Conservation (phyloP, 1,140 invertebrate genomes). For the Metaphire vulgaris region DNA sequence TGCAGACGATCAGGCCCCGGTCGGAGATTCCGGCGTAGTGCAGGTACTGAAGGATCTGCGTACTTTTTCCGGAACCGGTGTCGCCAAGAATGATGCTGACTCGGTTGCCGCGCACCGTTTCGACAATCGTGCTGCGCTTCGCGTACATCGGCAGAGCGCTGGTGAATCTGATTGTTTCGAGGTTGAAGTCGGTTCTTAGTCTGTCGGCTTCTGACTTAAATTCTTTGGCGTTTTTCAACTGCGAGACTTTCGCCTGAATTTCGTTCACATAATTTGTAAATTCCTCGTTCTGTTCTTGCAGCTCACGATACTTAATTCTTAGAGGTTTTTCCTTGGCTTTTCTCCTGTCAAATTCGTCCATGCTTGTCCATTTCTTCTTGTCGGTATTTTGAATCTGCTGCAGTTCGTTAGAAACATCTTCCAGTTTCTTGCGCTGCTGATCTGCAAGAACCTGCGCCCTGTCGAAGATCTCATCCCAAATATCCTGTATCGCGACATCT, state of each 20-base stretch:
- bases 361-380: neutral
- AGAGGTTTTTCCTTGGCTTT: neutral
- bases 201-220: conserved; percentile 29
- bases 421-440: neutral
- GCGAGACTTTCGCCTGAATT: conserved; percentile 22
- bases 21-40: conserved; percentile 49
- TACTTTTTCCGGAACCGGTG: conserved; percentile 80
- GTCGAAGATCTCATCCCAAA: neutral
- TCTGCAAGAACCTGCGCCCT: neutral
- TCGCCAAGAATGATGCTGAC: conserved; percentile 79
- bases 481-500: neutral
- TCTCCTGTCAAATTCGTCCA: neutral
- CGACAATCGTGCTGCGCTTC: conserved; percentile 37
- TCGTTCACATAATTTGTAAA: neutral
- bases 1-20: conserved; percentile 67
- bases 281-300: neutral
- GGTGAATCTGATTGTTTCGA: conserved; percentile 37
- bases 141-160: conserved; percentile 43
- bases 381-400: neutral
- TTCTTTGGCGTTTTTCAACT: conserved; percentile 13
- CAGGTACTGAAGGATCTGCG: conserved; percentile 45
- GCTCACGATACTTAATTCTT: neutral
- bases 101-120: conserved; percentile 34
- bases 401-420: neutral
- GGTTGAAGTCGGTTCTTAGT: conserved; percentile 33